phyloP scores from a whole-genome alignment of 53 echinoderm and acorn worm genomes.

The Echinometra lucunter region DNA sequence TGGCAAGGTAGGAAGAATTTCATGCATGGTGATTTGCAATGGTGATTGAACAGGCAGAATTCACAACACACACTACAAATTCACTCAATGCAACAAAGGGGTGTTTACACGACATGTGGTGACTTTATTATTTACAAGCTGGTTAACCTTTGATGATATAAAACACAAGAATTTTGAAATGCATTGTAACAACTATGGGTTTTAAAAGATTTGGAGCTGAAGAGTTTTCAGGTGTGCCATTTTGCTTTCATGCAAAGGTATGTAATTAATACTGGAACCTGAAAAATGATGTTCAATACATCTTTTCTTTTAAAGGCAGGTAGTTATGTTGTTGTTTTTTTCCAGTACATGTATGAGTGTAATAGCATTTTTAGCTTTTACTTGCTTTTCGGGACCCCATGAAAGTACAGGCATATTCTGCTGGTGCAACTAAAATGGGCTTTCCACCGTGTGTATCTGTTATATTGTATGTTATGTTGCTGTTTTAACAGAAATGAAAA shows the following conservation, averaged over 20 bases:
- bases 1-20: background rate
- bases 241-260: background rate
- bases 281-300: background rate
- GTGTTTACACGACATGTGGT: background rate
- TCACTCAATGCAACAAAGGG: background rate
- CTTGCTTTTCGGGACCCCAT: too few relatives aligned
- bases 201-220: background rate
- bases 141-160: background rate
- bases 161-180: background rate
- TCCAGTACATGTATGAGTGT: background rate
- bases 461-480: too few relatives aligned
- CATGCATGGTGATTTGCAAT: slow-evolving; percentile 48
- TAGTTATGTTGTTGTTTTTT: too few relatives aligned
- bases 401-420: too few relatives aligned
- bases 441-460: too few relatives aligned
- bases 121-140: background rate
- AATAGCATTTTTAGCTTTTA: background rate
- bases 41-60: slow-evolving; percentile 4
- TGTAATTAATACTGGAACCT: background rate
- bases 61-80: slow-evolving; percentile 37
- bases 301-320: too few relatives aligned
- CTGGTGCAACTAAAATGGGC: too few relatives aligned
- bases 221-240: background rate
- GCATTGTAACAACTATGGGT: background rate
- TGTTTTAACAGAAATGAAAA: too few relatives aligned